A percentile compares a stretch with the other conserved stretches of the same genome.
These are phyloP conservation scores for Abscondita cerata DNA, from an alignment of 2,888 invertebrate species.

Conservation along the genomic window DNA sequence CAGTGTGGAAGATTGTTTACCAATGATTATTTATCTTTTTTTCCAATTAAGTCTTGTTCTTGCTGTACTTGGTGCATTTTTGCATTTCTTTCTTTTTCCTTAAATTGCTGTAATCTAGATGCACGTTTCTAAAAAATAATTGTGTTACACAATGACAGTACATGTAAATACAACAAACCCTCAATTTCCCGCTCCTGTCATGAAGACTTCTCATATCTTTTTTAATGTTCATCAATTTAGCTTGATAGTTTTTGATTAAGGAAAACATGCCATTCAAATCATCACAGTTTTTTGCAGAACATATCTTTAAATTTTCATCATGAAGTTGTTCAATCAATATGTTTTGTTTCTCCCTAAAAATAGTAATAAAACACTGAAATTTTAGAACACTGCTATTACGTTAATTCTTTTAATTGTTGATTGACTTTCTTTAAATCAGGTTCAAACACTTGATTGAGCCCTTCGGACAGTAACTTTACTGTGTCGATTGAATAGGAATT, in stretches of 20 bases:
- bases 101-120: conserved; percentile 55
- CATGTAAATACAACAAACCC: conserved; percentile 46
- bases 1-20: conserved; percentile 77
- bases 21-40: conserved; percentile 46
- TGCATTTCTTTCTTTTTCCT: conserved; percentile 56
- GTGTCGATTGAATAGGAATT: conserved; percentile 9
- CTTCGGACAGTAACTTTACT: conserved; percentile 46
- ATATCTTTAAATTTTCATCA: conserved; percentile 45
- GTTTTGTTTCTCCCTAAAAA: conserved; percentile 43
- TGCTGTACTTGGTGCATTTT: conserved; percentile 52
- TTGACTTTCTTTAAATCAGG: conserved; percentile 53
- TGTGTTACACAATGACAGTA: too few relatives aligned
- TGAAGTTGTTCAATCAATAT: conserved; percentile 56
- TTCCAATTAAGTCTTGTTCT: conserved; percentile 52
- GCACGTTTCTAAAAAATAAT: conserved; percentile 57
- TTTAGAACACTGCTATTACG: conserved; percentile 48
- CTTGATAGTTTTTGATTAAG: conserved; percentile 56
- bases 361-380: not conserved
- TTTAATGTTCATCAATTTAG: conserved; percentile 56
- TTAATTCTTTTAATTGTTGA: conserved; percentile 56
- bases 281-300: conserved; percentile 44
- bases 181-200: conserved; percentile 57
- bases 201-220: conserved; percentile 58
- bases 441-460: conserved; percentile 53
- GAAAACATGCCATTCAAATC: conserved; percentile 53